A percentile compares a stretch with the other conserved stretches of the same genome.
Conservation (phyloP, 2,888 invertebrate species). For the Ophion slaviceki region DNA sequence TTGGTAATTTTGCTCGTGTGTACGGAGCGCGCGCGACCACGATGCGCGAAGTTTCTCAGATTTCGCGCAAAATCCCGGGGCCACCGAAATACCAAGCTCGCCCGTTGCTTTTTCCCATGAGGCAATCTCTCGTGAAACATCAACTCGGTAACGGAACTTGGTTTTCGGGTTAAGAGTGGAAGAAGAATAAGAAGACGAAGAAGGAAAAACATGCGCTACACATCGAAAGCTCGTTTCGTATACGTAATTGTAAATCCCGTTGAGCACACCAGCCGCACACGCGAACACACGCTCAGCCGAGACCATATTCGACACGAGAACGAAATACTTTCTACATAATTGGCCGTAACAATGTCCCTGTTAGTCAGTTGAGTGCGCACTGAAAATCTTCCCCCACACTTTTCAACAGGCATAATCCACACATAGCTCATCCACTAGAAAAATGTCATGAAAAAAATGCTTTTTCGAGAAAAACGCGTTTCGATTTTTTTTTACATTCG, state of each 20-base stretch:
- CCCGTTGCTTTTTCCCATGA: neutral
- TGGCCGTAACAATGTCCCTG: constrained; percentile 65
- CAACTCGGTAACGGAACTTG: constrained; percentile 38
- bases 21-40: too few species aligned
- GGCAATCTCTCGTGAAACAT: constrained; percentile 5
- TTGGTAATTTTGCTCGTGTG: too few species aligned
- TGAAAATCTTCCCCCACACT: constrained; percentile 49
- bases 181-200: neutral
- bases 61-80: neutral
- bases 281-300: neutral
- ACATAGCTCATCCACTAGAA: too few species aligned
- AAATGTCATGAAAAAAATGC: too few species aligned
- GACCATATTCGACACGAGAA: constrained; percentile 50
- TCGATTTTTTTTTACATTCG: too few species aligned
- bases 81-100: neutral
- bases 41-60: neutral
- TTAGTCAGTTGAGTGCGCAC: constrained; percentile 57
- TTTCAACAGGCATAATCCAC: neutral
- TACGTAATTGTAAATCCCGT: constrained; percentile 31
- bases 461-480: too few species aligned
- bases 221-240: constrained; percentile 18
- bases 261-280: constrained; percentile 17
- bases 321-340: constrained; percentile 66
- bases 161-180: constrained; percentile 26
- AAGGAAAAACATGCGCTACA: neutral